Evolutionary conservation across 2,113 vertebrate species (phyloP), one percentile per base, ranked within the genome.

Genomic region (Nyctereutes procyonoides): DNA sequence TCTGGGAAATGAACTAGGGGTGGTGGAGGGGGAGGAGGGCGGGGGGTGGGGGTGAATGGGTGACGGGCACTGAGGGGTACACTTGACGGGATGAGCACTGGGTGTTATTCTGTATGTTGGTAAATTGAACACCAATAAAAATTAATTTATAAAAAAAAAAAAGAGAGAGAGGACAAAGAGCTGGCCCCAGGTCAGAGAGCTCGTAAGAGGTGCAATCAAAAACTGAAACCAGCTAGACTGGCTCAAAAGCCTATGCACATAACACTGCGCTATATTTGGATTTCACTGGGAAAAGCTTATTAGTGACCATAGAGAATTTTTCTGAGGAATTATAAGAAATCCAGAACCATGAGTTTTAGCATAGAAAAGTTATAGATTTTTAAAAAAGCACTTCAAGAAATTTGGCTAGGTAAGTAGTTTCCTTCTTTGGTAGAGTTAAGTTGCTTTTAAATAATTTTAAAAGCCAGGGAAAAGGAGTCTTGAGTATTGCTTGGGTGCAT

Each of bases 371-470:
- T 32, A 88, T 32, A 51, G 60, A 86, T 89, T 67, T 35, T 0
- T 80, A 51, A 55, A 69, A 32, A 67, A 88, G 30, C 12, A 16
- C 71, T 71, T 96, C 11, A 56, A 88, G 53, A 93, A 97, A 69
- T 63, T 43, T 93, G 73, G 7, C 65, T 77, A 73, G 71, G 71
- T 91, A 51, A 51, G 32, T 95, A 48, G 13, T 88, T 93, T 90
- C 86, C 43, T 51, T 95, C 67, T 51, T 15, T 79, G n/a, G 38
- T 48, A 93, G 65, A 88, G 55, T 87, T 81, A 92, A 53, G 53
- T 91, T 93, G 35, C 43, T 86, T 81, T 95, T 71, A 93, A 93
- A 71, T 97, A 58, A 67, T 95, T 95, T 91, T 65, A 62, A 94
- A 90, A 95, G 43, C 62, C n/a, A 55, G 60, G 22, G 71, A 62